A percentile compares a stretch with the other conserved stretches of the same genome.
Conservation (phyloP, 1,140 invertebrate genomes). For the Heliconius hermathena region DNA sequence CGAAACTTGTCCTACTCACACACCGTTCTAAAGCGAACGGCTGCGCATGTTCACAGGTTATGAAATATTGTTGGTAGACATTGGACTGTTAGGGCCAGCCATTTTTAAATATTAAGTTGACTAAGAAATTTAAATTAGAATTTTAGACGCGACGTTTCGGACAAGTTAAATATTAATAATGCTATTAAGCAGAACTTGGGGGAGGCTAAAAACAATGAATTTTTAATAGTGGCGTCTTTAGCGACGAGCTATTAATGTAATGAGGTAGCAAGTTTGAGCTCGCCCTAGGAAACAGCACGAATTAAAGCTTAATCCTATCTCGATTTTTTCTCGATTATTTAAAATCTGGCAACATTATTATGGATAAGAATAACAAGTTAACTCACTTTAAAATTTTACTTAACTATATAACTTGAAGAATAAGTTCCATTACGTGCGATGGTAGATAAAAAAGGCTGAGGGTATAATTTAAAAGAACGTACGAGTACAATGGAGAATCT, state of each 20-base stretch:
- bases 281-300: slow-evolving; percentile 42
- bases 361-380: slow-evolving; percentile 29
- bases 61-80: slow-evolving; percentile 54
- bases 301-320: slow-evolving; percentile 53
- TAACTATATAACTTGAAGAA: neutral
- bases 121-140: slow-evolving; percentile 78
- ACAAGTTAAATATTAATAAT: slow-evolving; percentile 77
- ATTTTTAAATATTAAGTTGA: slow-evolving; percentile 77
- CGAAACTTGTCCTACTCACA: slow-evolving; percentile 20
- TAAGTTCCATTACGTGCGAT: neutral
- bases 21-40: slow-evolving; percentile 59
- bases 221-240: slow-evolving; percentile 73
- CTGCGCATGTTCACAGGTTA: slow-evolving; percentile 58
- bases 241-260: slow-evolving; percentile 52
- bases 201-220: slow-evolving; percentile 68
- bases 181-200: slow-evolving; percentile 59
- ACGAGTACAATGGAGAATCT: neutral
- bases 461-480: neutral
- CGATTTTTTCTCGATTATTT: slow-evolving; percentile 50
- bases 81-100: slow-evolving; percentile 53
- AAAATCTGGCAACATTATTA: slow-evolving; percentile 36
- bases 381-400: slow-evolving; percentile 19
- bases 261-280: slow-evolving; percentile 56
- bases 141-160: slow-evolving; percentile 67
- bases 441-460: slow-evolving; percentile 8